These are phyloP conservation scores for Neocloeon triangulifer DNA, from an alignment of 1,140 invertebrate genomes.

Conservation along the genomic window DNA sequence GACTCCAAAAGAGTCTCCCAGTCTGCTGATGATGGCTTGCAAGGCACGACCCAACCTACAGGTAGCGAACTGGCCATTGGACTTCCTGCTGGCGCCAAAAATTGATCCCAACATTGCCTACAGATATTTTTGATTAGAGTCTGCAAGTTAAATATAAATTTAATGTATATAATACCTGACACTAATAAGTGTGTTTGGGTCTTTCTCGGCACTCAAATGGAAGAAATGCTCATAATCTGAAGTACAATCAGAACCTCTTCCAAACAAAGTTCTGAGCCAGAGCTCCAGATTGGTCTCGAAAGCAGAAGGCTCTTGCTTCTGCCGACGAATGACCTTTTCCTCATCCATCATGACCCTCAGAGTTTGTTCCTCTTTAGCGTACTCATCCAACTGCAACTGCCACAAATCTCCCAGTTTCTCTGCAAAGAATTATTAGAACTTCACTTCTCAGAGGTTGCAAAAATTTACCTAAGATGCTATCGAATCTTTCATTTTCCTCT, in stretches of 20 bases:
- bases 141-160: constrained; percentile 2
- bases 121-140: constrained; percentile 13
- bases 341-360: constrained; percentile 22
- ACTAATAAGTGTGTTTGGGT: too few relatives aligned
- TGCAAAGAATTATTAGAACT: constrained; percentile 12
- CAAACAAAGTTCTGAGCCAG: background rate
- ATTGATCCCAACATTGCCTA: constrained; percentile 29
- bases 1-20: constrained; percentile 19
- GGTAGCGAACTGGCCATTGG: constrained; percentile 21
- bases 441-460: constrained; percentile 1
- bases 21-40: constrained; percentile 14
- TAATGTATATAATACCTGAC: constrained; percentile 17
- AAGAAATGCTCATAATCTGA: constrained; percentile 13
- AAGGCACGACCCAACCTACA: constrained; percentile 27
- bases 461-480: constrained; percentile 16
- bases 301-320: constrained; percentile 3
- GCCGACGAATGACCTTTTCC: constrained; percentile 4
- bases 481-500: constrained; percentile 18
- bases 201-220: constrained; percentile 16
- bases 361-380: constrained; percentile 24
- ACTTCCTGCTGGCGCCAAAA: constrained; percentile 14
- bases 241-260: background rate
- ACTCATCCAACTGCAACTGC: constrained; percentile 19
- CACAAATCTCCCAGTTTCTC: constrained; percentile 22
- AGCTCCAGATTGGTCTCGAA: constrained; percentile 4